A percentile compares a stretch with the other conserved stretches of the same genome.
phyloP scores from a whole-genome alignment of 2,888 invertebrate species.

The Corbicula japonica region DNA sequence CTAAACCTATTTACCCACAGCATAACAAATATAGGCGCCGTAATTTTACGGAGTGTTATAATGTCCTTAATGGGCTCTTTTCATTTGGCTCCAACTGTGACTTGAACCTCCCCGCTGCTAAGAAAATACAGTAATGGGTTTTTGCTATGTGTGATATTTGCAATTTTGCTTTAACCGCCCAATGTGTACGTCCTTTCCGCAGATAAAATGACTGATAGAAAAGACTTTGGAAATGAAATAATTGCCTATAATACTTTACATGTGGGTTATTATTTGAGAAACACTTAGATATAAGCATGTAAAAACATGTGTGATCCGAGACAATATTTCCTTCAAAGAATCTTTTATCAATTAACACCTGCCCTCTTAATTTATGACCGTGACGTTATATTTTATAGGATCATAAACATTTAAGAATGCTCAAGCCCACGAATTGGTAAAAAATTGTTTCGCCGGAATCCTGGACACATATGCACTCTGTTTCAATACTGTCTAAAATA shows the following conservation, averaged over 20 bases:
- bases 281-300: slow-evolving; percentile 50
- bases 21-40: slow-evolving; percentile 52
- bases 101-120: slow-evolving; percentile 39
- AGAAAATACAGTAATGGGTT: slow-evolving; percentile 40
- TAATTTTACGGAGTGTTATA: slow-evolving; percentile 39
- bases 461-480: too few species aligned
- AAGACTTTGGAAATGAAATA: slow-evolving; percentile 57
- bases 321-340: slow-evolving; percentile 43
- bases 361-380: slow-evolving; percentile 21
- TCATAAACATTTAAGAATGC: slow-evolving; percentile 12
- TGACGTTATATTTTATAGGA: slow-evolving; percentile 19
- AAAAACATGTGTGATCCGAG: slow-evolving; percentile 56
- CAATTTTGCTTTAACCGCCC: slow-evolving; percentile 49
- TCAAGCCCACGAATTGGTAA: too few species aligned
- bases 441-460: too few species aligned
- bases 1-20: slow-evolving; percentile 64
- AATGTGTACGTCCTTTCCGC: slow-evolving; percentile 40
- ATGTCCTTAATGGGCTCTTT: slow-evolving; percentile 56
- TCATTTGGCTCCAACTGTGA: slow-evolving; percentile 45
- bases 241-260: slow-evolving; percentile 62
- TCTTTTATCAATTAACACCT: slow-evolving; percentile 31
- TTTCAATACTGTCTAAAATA: too few species aligned
- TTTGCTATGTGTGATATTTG: slow-evolving; percentile 44
- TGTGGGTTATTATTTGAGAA: slow-evolving; percentile 50
- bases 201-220: slow-evolving; percentile 53